Evolutionary conservation across 2,113 vertebrate species (phyloP).

Genomic region (Acrocephalus arundinaceus): DNA sequence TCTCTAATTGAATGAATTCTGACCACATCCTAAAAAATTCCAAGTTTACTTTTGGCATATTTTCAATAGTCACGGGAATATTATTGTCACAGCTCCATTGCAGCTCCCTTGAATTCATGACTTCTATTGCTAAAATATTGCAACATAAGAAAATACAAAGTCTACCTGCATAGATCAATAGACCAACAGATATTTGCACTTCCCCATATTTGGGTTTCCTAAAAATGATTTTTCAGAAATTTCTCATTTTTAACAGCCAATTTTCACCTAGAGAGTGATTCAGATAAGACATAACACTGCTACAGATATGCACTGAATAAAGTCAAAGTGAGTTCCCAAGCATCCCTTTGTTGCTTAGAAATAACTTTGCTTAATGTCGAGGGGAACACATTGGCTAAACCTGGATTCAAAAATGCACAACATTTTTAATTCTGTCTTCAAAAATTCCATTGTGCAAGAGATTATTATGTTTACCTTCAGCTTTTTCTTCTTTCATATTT

Average conservation of each 20-base stretch:
- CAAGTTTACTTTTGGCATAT: not conserved
- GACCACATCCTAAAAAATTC: not conserved
- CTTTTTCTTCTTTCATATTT: not conserved
- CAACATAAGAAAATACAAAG: not conserved
- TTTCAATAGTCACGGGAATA: not conserved
- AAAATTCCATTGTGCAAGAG: not conserved
- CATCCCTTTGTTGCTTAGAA: not conserved
- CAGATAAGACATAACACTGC: not conserved
- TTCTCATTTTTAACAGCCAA: not conserved
- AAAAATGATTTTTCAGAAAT: not conserved
- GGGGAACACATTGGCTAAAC: not conserved
- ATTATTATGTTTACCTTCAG: not conserved
- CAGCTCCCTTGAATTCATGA: not conserved
- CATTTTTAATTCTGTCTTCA: not conserved
- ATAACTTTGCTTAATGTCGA: not conserved
- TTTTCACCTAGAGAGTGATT: not conserved
- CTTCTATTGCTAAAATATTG: not conserved
- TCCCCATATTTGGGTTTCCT: not conserved
- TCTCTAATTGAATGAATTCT: not conserved
- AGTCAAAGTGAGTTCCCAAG: not conserved
- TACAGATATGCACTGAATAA: not conserved
- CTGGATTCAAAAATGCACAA: not conserved
- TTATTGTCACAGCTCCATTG: not conserved
- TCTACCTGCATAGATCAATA: not conserved
- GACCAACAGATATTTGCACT: not conserved